Conservation (phyloP, 2,113 vertebrate genomes). For the Sisor rabdophorus region DNA sequence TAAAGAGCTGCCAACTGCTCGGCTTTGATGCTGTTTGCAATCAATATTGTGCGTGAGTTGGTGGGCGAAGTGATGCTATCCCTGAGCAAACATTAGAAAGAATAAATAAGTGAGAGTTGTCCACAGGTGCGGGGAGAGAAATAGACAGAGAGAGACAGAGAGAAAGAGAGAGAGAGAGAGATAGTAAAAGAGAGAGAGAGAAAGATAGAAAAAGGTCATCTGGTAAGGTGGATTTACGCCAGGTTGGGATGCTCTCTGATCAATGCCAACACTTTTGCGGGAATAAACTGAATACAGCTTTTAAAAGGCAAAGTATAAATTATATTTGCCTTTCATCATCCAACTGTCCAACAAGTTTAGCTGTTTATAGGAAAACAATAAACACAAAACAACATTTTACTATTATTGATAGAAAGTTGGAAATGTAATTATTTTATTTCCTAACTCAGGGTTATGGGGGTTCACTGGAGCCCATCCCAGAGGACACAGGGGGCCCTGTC, state of each 20-base stretch:
- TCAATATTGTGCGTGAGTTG: constrained; percentile 57
- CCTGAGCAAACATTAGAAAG: constrained; percentile 61
- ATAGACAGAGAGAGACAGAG: constrained; percentile 9
- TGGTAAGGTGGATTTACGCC: constrained; percentile 28
- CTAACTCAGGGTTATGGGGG: no score
- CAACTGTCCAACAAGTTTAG: background rate
- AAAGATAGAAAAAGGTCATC: background rate
- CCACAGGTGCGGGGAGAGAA: constrained; percentile 49
- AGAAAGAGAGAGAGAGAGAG: constrained; percentile 7
- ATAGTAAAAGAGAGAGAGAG: constrained; percentile 9
- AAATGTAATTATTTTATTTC: no score
- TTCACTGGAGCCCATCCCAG: no score
- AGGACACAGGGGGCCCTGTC: no score
- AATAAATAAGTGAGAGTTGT: constrained; percentile 61
- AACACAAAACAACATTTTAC: background rate
- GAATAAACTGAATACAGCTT: background rate
- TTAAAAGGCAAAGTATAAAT: background rate
- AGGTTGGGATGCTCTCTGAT: constrained; percentile 1
- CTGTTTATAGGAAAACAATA: background rate
- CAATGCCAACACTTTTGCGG: constrained; percentile 17
- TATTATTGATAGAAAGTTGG: no score
- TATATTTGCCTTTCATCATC: constrained; percentile 13
- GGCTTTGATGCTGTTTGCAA: constrained; percentile 62
- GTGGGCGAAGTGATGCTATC: constrained; percentile 58
- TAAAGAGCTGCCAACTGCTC: constrained; percentile 51